Evolutionary conservation across 1,140 invertebrate species (phyloP).

Genomic region (Zelostemma sp.): DNA sequence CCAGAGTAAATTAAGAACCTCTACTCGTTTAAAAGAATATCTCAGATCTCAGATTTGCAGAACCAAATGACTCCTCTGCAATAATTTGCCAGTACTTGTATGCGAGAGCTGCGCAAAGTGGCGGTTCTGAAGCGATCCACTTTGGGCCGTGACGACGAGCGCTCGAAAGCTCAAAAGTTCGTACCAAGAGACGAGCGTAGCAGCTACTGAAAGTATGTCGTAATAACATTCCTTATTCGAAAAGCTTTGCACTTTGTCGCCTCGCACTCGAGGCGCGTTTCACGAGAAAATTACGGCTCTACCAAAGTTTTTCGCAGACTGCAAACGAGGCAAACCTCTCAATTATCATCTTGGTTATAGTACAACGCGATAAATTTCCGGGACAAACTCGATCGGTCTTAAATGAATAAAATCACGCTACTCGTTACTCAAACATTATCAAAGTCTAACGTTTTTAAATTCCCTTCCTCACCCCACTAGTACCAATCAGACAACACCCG

Average conservation of each 20-base stretch:
- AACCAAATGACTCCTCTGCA: conserved; percentile 30
- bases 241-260: conserved; percentile 9
- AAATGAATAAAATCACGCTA: conserved; percentile 22
- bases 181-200: conserved; percentile 36
- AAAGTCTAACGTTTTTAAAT: neutral
- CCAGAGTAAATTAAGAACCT: too few species aligned
- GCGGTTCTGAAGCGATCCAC: conserved; percentile 39
- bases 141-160: conserved; percentile 13
- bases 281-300: conserved; percentile 29
- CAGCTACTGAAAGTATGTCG: conserved; percentile 22
- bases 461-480: too few species aligned
- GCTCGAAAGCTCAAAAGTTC: conserved; percentile 47
- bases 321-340: conserved; percentile 9
- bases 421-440: conserved; percentile 22
- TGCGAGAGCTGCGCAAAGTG: conserved; percentile 10
- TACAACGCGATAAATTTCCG: too few species aligned
- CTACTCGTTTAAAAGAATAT: too few species aligned
- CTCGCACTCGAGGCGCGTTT: neutral
- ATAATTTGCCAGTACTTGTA: conserved; percentile 39
- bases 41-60: conserved; percentile 23
- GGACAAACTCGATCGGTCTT: conserved; percentile 29
- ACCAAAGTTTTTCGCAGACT: conserved; percentile 32
- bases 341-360: too few species aligned
- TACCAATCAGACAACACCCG: too few species aligned
- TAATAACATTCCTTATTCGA: conserved; percentile 37